phyloP scores from a whole-genome alignment of 1,140 invertebrate species.

The Rhopalosiphum maidis region DNA sequence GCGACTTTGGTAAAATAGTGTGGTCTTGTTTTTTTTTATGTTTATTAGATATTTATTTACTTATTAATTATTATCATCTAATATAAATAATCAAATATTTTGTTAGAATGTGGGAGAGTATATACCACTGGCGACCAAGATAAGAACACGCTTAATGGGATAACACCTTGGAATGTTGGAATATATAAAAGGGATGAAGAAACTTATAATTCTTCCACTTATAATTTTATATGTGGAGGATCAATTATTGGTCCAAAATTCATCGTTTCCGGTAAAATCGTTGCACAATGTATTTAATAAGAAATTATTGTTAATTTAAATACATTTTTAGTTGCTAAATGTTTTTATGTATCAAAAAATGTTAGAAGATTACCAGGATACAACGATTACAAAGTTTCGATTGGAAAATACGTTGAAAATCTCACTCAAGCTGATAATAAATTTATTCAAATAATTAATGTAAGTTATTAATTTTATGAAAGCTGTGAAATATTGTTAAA shows the following conservation, averaged over 20 bases:
- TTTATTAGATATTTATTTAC: too few relatives aligned
- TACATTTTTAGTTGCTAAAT: too few relatives aligned
- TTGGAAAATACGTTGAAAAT: background rate
- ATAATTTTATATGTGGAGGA: constrained; percentile 12
- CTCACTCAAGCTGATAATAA: too few relatives aligned
- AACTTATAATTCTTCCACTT: too few relatives aligned
- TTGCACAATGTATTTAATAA: background rate
- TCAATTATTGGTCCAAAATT: background rate
- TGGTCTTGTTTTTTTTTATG: too few relatives aligned
- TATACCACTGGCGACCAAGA: background rate
- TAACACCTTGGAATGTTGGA: constrained; percentile 6
- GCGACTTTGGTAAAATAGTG: too few relatives aligned
- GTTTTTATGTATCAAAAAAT: too few relatives aligned
- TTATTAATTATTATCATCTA: too few relatives aligned
- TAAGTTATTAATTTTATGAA: background rate
- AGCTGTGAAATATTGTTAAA: too few relatives aligned
- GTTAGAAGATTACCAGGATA: background rate
- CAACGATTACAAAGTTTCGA: background rate
- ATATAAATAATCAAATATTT: background rate
- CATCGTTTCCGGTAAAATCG: background rate
- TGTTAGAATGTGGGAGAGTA: background rate
- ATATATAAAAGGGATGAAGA: background rate
- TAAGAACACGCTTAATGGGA: background rate
- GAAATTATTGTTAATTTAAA: too few relatives aligned
- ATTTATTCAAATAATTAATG: background rate